These are phyloP conservation scores for Microtus richardsoni DNA, from an alignment of 2,113 vertebrate species.

Conservation along the genomic window DNA sequence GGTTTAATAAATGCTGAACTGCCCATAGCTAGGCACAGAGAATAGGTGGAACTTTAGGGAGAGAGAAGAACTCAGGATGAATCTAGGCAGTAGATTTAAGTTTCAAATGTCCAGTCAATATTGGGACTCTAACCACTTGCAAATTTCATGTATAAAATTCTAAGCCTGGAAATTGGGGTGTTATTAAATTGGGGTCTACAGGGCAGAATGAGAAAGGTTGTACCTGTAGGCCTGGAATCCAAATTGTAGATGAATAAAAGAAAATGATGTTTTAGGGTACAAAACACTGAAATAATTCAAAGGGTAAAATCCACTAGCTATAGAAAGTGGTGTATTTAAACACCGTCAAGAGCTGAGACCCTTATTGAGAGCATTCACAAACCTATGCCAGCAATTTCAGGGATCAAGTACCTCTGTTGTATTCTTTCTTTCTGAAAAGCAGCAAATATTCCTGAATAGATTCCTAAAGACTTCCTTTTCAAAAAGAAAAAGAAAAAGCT, in stretches of 20 bases:
- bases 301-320: neutral
- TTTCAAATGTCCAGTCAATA: neutral
- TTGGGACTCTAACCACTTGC: neutral
- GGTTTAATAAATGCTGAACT: neutral
- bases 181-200: neutral
- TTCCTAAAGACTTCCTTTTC: neutral
- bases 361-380: neutral
- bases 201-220: neutral
- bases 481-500: conserved; percentile 22
- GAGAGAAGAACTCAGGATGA: neutral
- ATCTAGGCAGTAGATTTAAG: neutral
- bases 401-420: neutral
- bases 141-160: neutral
- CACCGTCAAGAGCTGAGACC: neutral
- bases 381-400: neutral
- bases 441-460: neutral
- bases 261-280: neutral
- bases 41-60: neutral
- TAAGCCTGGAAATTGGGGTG: neutral
- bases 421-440: conserved; percentile 26
- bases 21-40: neutral
- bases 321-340: neutral
- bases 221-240: neutral
- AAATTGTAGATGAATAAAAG: rapidly evolving
- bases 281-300: neutral